These are phyloP conservation scores for Parnassius apollo DNA, from an alignment of 2,888 invertebrate genomes.

Conservation along the genomic window DNA sequence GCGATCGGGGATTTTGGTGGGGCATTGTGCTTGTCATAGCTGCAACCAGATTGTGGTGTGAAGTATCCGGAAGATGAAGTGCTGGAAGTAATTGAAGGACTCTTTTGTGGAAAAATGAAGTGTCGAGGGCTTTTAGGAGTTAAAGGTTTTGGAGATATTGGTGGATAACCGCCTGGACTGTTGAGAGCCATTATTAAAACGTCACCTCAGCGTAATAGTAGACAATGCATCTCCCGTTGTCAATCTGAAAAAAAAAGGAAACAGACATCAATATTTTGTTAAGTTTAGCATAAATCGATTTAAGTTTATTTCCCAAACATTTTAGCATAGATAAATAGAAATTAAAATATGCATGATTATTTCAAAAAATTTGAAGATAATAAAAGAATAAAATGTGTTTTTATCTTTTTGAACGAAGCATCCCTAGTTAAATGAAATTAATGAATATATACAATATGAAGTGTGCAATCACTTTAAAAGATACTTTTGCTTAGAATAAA, in stretches of 20 bases:
- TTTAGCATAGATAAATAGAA: too few species aligned
- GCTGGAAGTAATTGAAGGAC: conserved; percentile 76
- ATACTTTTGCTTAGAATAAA: too few species aligned
- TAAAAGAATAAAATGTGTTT: too few species aligned
- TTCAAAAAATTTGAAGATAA: too few species aligned
- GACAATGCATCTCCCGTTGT: conserved; percentile 48
- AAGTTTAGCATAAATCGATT: too few species aligned
- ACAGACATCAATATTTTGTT: not conserved
- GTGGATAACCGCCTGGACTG: conserved; percentile 80
- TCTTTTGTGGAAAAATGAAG: conserved; percentile 77
- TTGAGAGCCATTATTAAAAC: conserved; percentile 76
- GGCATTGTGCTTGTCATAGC: conserved; percentile 69
- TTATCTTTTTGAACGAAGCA: too few species aligned
- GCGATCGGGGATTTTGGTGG: conserved; percentile 77
- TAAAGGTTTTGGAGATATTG: conserved; percentile 78
- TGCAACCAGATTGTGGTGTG: conserved; percentile 77
- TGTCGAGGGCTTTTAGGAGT: conserved; percentile 81
- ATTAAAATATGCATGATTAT: too few species aligned
- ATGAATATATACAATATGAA: too few species aligned
- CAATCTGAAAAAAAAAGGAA: conserved; percentile 57
- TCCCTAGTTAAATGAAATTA: too few species aligned
- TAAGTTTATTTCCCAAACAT: too few species aligned
- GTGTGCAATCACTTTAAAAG: too few species aligned
- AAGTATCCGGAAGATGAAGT: conserved; percentile 80
- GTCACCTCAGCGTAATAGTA: conserved; percentile 44